phyloP scores from a whole-genome alignment of 2,888 invertebrate species.

The Ochlodes sylvanus region DNA sequence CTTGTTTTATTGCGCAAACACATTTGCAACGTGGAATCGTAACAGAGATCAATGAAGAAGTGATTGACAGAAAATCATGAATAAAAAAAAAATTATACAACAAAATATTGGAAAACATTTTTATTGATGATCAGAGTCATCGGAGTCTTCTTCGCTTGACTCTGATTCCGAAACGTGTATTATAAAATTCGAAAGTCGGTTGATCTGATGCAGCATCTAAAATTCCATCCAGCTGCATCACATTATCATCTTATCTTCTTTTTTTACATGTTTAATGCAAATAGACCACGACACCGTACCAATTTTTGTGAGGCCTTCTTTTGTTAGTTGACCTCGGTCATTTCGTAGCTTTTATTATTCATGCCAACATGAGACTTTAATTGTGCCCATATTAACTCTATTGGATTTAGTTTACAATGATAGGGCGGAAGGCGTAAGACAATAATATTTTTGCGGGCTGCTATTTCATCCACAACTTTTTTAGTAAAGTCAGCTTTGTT shows the following conservation, averaged over 20 bases:
- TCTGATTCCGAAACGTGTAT: too few relatives aligned
- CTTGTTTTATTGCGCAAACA: too few relatives aligned
- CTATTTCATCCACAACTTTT: conserved; percentile 17
- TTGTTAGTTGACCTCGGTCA: conserved; percentile 10
- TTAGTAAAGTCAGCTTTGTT: background rate
- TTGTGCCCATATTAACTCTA: conserved; percentile 25
- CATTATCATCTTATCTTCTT: background rate
- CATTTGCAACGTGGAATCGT: too few relatives aligned
- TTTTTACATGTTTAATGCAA: background rate
- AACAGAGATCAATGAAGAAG: too few relatives aligned
- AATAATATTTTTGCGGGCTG: conserved; percentile 8
- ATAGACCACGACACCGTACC: conserved; percentile 8
- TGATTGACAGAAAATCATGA: too few relatives aligned
- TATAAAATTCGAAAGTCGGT: too few relatives aligned
- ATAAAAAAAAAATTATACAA: too few relatives aligned
- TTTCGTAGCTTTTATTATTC: conserved; percentile 28
- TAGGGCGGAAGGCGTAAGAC: conserved; percentile 11
- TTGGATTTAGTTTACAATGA: background rate
- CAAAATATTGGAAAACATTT: too few relatives aligned
- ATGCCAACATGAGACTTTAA: conserved; percentile 24
- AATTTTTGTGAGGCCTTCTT: conserved; percentile 16
- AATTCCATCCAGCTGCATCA: conserved; percentile 3
- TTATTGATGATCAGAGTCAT: too few relatives aligned
- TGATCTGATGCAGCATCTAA: background rate
- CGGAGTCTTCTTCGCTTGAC: too few relatives aligned